phyloP scores from a whole-genome alignment of 1,140 invertebrate species.

The Yoshiicerus persimilis region DNA sequence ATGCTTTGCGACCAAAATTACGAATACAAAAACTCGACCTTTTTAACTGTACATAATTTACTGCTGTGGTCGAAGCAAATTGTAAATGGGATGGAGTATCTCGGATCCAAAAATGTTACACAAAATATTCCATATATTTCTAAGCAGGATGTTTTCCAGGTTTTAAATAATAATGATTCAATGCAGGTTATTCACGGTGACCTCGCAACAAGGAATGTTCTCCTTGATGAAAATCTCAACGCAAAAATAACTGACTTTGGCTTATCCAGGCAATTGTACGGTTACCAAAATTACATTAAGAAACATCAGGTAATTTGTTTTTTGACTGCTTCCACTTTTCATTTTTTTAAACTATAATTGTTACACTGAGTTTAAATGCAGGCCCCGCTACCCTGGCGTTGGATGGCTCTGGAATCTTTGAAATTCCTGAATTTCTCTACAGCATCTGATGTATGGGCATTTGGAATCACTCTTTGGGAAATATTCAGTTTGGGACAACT shows the following conservation, averaged over 20 bases:
- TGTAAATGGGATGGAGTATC: neutral
- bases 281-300: conserved; percentile 55
- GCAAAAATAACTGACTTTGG: neutral
- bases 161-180: neutral
- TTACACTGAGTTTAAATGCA: neutral
- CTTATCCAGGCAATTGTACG: neutral
- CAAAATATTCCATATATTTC: too few relatives aligned
- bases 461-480: conserved; percentile 59
- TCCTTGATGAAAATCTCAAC: neutral
- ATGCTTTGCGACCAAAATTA: too few relatives aligned
- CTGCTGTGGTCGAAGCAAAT: neutral
- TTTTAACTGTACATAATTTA: neutral
- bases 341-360: too few relatives aligned
- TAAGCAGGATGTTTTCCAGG: too few relatives aligned
- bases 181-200: neutral
- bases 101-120: neutral
- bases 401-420: conserved; percentile 59
- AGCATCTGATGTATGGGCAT: conserved; percentile 91
- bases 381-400: neutral
- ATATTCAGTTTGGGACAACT: neutral
- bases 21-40: neutral
- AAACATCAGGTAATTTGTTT: neutral
- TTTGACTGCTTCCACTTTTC: too few relatives aligned
- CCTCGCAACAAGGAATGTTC: neutral
- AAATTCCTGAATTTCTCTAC: conserved; percentile 77